Conservation (phyloP, 2,797 vertebrate genomes). For the Cirrhinus molitorella region DNA sequence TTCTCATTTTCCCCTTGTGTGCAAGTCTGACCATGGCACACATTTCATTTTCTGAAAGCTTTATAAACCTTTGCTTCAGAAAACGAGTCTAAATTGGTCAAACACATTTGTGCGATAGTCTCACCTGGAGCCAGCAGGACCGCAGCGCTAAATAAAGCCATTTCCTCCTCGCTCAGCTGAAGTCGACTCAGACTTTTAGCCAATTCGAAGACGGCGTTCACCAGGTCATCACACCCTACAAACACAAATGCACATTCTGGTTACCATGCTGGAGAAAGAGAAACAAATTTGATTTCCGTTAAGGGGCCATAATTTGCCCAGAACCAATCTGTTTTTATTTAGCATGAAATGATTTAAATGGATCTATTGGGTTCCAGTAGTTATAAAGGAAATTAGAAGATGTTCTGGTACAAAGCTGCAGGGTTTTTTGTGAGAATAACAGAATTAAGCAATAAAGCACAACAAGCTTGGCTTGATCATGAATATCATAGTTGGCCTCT, state of each 20-base stretch:
- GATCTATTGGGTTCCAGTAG: not conserved
- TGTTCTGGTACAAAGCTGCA: not conserved
- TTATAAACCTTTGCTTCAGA: not conserved
- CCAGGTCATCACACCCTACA: conserved; percentile 90
- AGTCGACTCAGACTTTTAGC: conserved; percentile 88
- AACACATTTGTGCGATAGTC: not conserved
- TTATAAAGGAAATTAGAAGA: not conserved
- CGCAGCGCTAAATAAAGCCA: conserved; percentile 87
- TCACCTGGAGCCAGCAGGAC: conserved; percentile 89
- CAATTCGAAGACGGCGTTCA: conserved; percentile 86
- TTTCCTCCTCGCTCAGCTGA: conserved; percentile 90
- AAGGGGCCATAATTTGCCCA: not conserved
- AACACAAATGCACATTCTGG: conserved; percentile 9
- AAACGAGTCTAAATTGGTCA: not conserved
- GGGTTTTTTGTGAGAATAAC: not conserved
- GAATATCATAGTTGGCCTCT: not conserved
- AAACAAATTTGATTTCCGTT: not conserved
- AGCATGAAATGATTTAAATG: not conserved
- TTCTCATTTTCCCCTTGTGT: not conserved
- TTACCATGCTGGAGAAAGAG: conserved; percentile 11
- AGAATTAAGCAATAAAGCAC: not conserved
- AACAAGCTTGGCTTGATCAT: not conserved
- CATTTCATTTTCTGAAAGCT: not conserved
- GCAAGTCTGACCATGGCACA: not conserved
- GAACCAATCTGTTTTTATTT: conserved; percentile 5